Base-by-base conservation (phyloP, 2,113 vertebrate genomes). In the Ornithorhynchus anatinus region DNA sequence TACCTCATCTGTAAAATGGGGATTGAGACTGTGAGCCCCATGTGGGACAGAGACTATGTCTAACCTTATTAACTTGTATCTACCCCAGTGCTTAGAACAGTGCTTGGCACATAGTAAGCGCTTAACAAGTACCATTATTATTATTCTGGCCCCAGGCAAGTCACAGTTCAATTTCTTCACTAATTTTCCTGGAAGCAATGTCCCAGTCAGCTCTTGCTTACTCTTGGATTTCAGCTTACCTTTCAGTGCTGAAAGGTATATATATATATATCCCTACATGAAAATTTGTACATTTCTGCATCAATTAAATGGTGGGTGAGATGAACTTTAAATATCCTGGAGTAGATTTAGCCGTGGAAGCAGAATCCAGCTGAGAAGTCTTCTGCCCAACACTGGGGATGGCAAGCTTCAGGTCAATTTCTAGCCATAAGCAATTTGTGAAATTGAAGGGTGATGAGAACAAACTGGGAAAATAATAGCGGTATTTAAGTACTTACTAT, bases 381-480 rank as follows among this genome's bases (percentile, higher is more conserved):
- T 39, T 72, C 72, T 53, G 22, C 1, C 40, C 60, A 32, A 47
- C 66, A 6, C 69, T 42, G 0, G 13, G n/a, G 68, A 53, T 68
- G 57, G 67, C 40, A 39, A 50, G 38, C 40, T 58, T 1, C 10
- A 11, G 60, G 60, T 59, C 0, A 65, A 32, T 67, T 75, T 40
- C 37, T 32, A 50, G 67, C 25, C 42, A 75, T 87, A 75, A 84
- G 61, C 75, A 61, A 56, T 67, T 32, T 78, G 5, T 36, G 47
- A 59, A 85, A 74, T 67, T 56, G 53, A n/a, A 69, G 51, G 50
- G 36, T 53, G 78, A 32, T 53, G 78, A 32, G 42, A 83, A 0
- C 0, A 33, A 23, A 27, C 40, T 29, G 20, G 47, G 33, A 65
- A 78, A n/a, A n/a, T n/a, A n/a, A n/a, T n/a, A n/a, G n/a, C n/a